Conservation (phyloP, 2,888 invertebrate species). For the Nasonia oneida region DNA sequence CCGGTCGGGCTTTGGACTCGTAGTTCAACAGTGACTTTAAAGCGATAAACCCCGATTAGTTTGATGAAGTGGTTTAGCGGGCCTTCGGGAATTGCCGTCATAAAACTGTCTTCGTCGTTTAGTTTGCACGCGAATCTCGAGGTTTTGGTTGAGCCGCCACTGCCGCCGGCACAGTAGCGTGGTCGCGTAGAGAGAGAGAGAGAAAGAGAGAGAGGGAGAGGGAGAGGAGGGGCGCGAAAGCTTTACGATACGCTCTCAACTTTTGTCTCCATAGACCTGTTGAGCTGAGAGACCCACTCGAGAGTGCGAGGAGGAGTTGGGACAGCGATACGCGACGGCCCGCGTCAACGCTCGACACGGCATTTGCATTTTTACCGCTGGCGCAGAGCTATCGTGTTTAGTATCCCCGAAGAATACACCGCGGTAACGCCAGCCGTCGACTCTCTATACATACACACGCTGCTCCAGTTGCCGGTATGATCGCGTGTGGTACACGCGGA, state of each 20-base stretch:
- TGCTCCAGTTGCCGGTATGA: background rate
- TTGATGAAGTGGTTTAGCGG: slow-evolving; percentile 61
- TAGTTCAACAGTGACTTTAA: slow-evolving; percentile 59
- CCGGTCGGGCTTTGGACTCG: slow-evolving; percentile 48
- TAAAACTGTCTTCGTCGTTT: slow-evolving; percentile 60
- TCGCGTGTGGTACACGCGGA: background rate
- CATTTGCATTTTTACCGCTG: slow-evolving; percentile 59
- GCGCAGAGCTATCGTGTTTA: slow-evolving; percentile 54
- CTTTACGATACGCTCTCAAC: slow-evolving; percentile 52
- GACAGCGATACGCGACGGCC: background rate
- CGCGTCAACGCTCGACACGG: slow-evolving; percentile 41
- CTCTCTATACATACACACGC: slow-evolving; percentile 26
- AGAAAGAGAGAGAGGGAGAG: background rate
- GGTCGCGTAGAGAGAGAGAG: background rate
- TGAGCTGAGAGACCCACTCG: slow-evolving; percentile 45
- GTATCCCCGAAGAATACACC: slow-evolving; percentile 49
- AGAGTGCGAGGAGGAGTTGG: slow-evolving; percentile 2
- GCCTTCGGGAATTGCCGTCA: slow-evolving; percentile 58
- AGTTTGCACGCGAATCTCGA: slow-evolving; percentile 54
- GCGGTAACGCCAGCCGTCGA: background rate
- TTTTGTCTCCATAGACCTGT: slow-evolving; percentile 61
- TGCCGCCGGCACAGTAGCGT: slow-evolving; percentile 11
- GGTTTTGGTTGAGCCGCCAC: slow-evolving; percentile 38
- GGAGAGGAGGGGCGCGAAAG: background rate
- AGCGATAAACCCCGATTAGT: slow-evolving; percentile 63